A percentile compares a stretch with the other conserved stretches of the same genome.
phyloP scores from a whole-genome alignment of 2,113 vertebrate genomes.

The Sceloporus tristichus region DNA sequence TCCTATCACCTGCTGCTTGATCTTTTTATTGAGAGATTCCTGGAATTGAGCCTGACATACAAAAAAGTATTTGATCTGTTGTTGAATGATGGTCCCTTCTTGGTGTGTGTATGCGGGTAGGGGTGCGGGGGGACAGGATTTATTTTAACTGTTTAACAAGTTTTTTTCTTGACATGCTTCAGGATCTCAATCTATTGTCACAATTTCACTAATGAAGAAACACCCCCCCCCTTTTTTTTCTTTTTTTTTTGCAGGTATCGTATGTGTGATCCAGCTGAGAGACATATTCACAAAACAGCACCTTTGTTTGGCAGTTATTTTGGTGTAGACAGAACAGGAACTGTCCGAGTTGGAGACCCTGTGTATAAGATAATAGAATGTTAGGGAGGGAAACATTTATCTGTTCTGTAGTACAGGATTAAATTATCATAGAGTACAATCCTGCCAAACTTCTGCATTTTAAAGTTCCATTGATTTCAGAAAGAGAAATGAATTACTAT shows the following conservation, averaged over 20 bases:
- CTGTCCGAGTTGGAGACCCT: constrained; percentile 36
- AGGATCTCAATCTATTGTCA: not conserved
- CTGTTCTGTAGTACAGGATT: not conserved
- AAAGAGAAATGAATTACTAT: not conserved
- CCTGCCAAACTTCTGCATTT: not conserved
- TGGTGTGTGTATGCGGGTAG: not conserved
- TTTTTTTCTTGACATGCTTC: not conserved
- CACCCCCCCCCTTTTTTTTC: not conserved
- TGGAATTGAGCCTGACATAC: not conserved
- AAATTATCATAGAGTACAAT: not conserved
- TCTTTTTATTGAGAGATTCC: not conserved
- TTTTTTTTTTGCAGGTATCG: constrained; percentile 56
- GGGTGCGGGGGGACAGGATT: no score
- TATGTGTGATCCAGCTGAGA: constrained; percentile 51
- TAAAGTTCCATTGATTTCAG: not conserved
- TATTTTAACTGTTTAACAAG: not conserved
- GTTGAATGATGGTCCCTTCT: not conserved
- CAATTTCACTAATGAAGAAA: not conserved
- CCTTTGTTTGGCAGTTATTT: constrained; percentile 60
- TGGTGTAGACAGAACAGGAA: constrained; percentile 47
- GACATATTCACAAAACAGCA: constrained; percentile 39
- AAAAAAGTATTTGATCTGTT: not conserved
- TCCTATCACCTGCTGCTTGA: not conserved
- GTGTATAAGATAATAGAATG: constrained; percentile 50
- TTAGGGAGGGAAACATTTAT: not conserved